Base-by-base conservation (phyloP, 2,888 invertebrate species). In the Cataglyphis livida region DNA sequence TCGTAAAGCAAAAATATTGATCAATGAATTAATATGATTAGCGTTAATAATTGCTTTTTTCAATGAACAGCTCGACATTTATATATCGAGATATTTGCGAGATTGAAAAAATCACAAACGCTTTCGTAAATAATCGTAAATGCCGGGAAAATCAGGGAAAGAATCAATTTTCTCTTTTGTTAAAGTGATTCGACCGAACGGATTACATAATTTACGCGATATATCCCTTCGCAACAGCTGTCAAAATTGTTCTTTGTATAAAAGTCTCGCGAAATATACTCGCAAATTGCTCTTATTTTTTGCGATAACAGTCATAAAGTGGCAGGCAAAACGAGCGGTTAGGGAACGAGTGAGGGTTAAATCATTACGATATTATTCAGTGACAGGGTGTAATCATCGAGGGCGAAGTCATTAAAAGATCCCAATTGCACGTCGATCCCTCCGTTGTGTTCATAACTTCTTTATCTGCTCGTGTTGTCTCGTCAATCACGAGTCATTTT, bases 341-440 rank as follows among this genome's bases (percentile, higher is more conserved):
- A 48, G 54, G 15, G 38, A 76, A 54, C n/a, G 68, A 66, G 10
- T 38, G 76, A n/a, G 51, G 66, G 70, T 73, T 81, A 68, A 83
- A 83, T 83, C 73, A 73, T 83, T 83, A 83, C 59, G 65, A 82
- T 83, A 83, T 83, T 81, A 83, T 83, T 81, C 81, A 73, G 74
- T 81, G 83, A 83, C 83, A 83, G 83, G 81, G 71, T 83, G 66
- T 81, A 81, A 83, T 83, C 83, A 83, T 82, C 61, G 81, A 59
- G 48, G 25, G 78, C 78, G 5, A 79, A 79, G 70, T 61, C 44
- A 79, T 79, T 79, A 79, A 78, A 79, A 78, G 41, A 28, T 25
- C 70, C 59, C 21, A 59, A 61, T 61, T 68, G 78, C 68, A 76
- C 54, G 54, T 64, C 51, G 41, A 18, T 3, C 35, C 25, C 70